phyloP scores from a whole-genome alignment of 1,140 invertebrate genomes.

The Micrasema longulum region DNA sequence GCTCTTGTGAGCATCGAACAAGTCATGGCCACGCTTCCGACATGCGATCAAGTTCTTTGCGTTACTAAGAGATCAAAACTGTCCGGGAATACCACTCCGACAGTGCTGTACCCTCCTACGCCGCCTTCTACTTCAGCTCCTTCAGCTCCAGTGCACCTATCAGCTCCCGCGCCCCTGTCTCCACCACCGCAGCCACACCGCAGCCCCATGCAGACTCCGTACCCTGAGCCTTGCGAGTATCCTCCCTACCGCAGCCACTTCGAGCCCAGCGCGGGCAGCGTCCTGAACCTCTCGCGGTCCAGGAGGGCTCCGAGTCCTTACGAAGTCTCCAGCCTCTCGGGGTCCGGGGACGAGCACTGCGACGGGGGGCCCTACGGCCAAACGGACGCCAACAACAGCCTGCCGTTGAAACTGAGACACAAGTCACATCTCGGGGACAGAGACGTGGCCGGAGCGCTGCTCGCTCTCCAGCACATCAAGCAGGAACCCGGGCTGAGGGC shows the following conservation, averaged over 20 bases:
- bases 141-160: conserved; percentile 74
- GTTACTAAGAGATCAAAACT: conserved; percentile 85
- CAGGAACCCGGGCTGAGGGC: conserved; percentile 82
- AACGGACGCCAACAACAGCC: conserved; percentile 63
- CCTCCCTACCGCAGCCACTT: conserved; percentile 63
- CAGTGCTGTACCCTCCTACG: conserved; percentile 71
- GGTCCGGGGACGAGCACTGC: conserved; percentile 77
- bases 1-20: conserved; percentile 87
- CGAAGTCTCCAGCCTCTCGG: conserved; percentile 77
- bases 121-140: conserved; percentile 76
- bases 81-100: conserved; percentile 58
- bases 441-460: conserved; percentile 82
- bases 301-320: conserved; percentile 74
- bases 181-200: conserved; percentile 60
- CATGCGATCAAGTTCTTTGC: conserved; percentile 84
- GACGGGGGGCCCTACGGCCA: conserved; percentile 63
- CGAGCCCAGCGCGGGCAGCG: conserved; percentile 68
- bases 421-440: conserved; percentile 92
- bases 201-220: conserved; percentile 66
- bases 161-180: conserved; percentile 52
- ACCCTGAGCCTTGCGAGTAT: conserved; percentile 63
- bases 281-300: conserved; percentile 74
- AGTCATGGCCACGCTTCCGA: conserved; percentile 84
- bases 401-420: conserved; percentile 91
- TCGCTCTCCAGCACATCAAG: conserved; percentile 84